These are phyloP conservation scores for Bimastos eiseni DNA, from an alignment of 2,888 invertebrate species.

Conservation along the genomic window DNA sequence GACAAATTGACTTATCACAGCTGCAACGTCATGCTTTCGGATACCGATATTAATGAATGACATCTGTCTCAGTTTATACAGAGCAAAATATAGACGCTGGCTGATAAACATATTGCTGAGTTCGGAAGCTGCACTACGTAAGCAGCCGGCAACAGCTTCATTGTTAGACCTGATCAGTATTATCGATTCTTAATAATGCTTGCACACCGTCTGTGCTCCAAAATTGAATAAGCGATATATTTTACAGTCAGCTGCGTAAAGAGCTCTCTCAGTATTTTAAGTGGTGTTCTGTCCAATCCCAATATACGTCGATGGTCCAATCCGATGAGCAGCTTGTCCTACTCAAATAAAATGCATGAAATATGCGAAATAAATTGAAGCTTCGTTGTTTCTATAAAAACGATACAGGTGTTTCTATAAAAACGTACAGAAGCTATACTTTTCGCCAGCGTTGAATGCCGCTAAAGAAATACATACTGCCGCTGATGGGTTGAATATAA, in stretches of 20 bases:
- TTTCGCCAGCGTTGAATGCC: background rate
- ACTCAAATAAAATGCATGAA: background rate
- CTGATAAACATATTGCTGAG: background rate
- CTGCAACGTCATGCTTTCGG: background rate
- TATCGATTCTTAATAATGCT: slow-evolving; percentile 3
- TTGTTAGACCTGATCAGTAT: background rate
- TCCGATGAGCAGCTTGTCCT: background rate
- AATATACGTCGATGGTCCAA: no score
- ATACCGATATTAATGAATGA: background rate
- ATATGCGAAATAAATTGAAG: background rate
- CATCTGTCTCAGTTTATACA: slow-evolving; percentile 2
- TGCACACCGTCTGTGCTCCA: background rate
- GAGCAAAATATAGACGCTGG: background rate
- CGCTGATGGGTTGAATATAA: background rate
- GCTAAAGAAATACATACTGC: background rate
- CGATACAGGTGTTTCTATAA: no score
- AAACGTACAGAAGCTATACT: background rate
- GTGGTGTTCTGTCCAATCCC: background rate
- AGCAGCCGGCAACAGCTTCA: background rate
- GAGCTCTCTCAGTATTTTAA: background rate
- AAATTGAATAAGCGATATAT: background rate
- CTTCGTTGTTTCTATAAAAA: background rate
- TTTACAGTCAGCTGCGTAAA: background rate
- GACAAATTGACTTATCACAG: background rate
- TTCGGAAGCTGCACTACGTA: background rate